Evolutionary conservation across 2,888 invertebrate species (phyloP), one percentile per base, ranked within the genome.

Genomic region (Thymelicus acteon): DNA sequence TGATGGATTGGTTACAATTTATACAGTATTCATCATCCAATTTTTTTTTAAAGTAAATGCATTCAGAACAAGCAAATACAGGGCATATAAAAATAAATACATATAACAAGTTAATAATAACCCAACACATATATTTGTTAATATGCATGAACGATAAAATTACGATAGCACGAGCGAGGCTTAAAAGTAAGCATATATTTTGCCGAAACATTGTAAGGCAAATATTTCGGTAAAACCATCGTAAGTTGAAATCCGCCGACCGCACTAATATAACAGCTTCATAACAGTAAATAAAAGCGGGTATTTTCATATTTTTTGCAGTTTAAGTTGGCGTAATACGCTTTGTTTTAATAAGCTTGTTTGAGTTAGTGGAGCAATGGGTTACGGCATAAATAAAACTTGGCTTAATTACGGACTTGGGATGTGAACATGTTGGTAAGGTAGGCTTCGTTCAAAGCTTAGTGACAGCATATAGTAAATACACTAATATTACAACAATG

Each of bases 231-330:
- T 49, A 63, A 37, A 63, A 63, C 48, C 47, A 49, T 63, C 37
- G 37, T 39, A 49, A 63, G 63, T 49, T 63, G 49, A 39, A 49
- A 49, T 24, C 39, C 24, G 62, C 49, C 49, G 37, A 37, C 61
- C 13, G 61, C 40, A 62, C 48, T 48, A 62, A 57, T 54, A 54
- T 57, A 57, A 57, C 57, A 57, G 57, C 57, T 57, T 31, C 57
- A 57, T 65, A 57, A 66, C 66, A 57, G 66, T n/a, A 48, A 67
- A 67, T 67, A 60, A 67, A 54, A 61, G 65, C 60, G 37, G 15
- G 48, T 60, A 60, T 67, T 67, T 67, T 60, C 44, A 67, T 67
- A 67, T 67, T 67, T 67, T 67, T 66, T 60, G 58, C 58, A 47
- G 58, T 60, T 66, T 58, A 66, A 66, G 44, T 66, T 58, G 58